Evolutionary conservation across 2,113 vertebrate genomes (phyloP).

Genomic region (Oophaga pumilio): DNA sequence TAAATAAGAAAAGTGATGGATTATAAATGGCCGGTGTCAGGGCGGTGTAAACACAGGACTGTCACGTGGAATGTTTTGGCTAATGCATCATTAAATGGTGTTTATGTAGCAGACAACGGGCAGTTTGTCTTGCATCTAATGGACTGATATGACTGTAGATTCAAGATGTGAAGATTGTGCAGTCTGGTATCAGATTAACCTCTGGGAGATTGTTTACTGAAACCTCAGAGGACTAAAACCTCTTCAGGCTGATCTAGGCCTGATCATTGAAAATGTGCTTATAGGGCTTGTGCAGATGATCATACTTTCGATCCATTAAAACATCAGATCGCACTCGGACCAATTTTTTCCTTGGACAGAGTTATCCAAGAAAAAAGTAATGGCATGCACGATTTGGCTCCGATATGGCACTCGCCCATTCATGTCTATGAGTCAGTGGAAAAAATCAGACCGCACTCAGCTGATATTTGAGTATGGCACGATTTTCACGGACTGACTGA

Average conservation of each 20-base stretch:
- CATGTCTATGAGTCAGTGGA: too few relatives aligned
- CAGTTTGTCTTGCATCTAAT: conserved; percentile 11
- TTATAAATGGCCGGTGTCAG: conserved; percentile 36
- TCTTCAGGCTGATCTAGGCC: background rate
- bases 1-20: conserved; percentile 16
- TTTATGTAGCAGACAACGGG: conserved; percentile 32
- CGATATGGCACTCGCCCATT: too few relatives aligned
- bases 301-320: too few relatives aligned
- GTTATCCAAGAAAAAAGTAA: too few relatives aligned
- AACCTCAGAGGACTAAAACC: background rate
- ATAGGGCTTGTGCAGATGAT: too few relatives aligned
- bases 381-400: too few relatives aligned
- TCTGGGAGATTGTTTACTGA: background rate
- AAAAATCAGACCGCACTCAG: too few relatives aligned
- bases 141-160: conserved; percentile 7
- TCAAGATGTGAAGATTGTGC: background rate
- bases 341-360: too few relatives aligned
- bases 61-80: conserved; percentile 17
- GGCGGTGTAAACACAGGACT: conserved; percentile 4
- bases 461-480: too few relatives aligned
- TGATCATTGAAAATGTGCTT: background rate
- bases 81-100: conserved; percentile 45
- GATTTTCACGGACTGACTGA: too few relatives aligned
- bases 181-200: background rate
- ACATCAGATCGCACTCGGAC: too few relatives aligned